Evolutionary conservation across 2,888 invertebrate genomes (phyloP).

Genomic region (Heliconius cydno): DNA sequence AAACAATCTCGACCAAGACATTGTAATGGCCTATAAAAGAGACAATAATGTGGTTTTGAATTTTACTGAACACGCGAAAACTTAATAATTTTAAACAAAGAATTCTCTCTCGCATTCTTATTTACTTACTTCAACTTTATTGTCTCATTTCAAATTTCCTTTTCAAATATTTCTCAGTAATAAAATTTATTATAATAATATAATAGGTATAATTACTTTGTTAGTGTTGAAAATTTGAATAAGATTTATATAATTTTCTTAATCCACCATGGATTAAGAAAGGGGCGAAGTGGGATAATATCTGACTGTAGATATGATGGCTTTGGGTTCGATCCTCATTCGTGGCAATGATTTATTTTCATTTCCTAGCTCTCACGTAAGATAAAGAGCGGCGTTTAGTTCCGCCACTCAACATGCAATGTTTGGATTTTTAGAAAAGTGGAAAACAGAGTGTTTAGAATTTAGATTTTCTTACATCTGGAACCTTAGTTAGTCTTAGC

Average conservation of each 20-base stretch:
- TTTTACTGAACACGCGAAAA: constrained; percentile 31
- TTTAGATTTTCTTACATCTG: not conserved
- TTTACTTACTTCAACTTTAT: constrained; percentile 12
- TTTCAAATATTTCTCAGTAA: not conserved
- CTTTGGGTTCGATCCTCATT: not conserved
- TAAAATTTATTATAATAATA: not conserved
- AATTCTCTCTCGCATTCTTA: constrained; percentile 1
- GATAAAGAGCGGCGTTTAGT: not conserved
- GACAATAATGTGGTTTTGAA: constrained; percentile 32
- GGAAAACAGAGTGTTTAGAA: not conserved
- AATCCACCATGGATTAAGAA: not conserved
- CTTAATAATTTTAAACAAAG: constrained; percentile 29
- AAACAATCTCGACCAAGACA: constrained; percentile 37
- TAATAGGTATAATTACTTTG: too few relatives aligned
- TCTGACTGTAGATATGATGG: not conserved
- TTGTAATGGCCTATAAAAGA: constrained; percentile 57
- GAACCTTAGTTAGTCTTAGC: not conserved
- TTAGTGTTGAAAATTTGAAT: too few relatives aligned
- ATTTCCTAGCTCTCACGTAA: not conserved
- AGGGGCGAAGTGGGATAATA: not conserved
- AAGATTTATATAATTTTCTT: too few relatives aligned
- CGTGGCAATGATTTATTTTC: not conserved
- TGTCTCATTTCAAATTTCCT: not conserved
- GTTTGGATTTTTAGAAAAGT: not conserved
- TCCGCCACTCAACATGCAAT: not conserved